phyloP scores from a whole-genome alignment of 2,113 vertebrate species.

The Heterotilapia buettikoferi region DNA sequence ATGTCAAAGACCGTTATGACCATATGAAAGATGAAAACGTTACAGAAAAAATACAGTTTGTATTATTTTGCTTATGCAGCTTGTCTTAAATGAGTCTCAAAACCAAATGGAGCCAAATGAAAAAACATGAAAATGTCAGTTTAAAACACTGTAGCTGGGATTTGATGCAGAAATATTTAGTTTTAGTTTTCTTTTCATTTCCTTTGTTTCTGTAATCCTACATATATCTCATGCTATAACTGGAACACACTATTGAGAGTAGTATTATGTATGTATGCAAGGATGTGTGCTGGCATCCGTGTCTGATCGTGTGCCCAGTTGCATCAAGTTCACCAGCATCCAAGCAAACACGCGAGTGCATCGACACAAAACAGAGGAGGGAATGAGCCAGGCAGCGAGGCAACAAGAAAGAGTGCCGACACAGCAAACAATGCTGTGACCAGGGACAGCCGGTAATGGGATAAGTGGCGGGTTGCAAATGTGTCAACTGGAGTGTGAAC shows the following conservation, averaged over 20 bases:
- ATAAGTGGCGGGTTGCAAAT: constrained; percentile 68
- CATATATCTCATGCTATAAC: background rate
- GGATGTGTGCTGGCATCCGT: background rate
- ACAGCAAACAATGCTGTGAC: constrained; percentile 50
- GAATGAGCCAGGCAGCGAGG: constrained; percentile 17
- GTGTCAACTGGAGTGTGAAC: constrained; percentile 67
- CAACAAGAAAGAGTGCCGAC: constrained; percentile 43
- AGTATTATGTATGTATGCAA: background rate
- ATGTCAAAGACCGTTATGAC: background rate
- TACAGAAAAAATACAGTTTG: background rate
- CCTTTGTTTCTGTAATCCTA: background rate
- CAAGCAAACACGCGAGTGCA: constrained; percentile 1
- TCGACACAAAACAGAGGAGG: background rate
- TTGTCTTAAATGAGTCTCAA: background rate
- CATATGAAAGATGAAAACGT: background rate
- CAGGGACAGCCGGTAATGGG: constrained; percentile 58
- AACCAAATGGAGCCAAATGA: background rate
- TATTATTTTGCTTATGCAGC: background rate
- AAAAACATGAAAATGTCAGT: background rate
- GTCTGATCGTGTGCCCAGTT: background rate
- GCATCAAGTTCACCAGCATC: constrained; percentile 6
- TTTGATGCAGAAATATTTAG: background rate
- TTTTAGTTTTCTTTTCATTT: background rate
- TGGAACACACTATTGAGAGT: background rate
- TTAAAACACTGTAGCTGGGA: background rate